Evolutionary conservation across 2,113 vertebrate genomes (phyloP), one percentile per base, ranked within the genome.

Genomic region (Perca fluviatilis): DNA sequence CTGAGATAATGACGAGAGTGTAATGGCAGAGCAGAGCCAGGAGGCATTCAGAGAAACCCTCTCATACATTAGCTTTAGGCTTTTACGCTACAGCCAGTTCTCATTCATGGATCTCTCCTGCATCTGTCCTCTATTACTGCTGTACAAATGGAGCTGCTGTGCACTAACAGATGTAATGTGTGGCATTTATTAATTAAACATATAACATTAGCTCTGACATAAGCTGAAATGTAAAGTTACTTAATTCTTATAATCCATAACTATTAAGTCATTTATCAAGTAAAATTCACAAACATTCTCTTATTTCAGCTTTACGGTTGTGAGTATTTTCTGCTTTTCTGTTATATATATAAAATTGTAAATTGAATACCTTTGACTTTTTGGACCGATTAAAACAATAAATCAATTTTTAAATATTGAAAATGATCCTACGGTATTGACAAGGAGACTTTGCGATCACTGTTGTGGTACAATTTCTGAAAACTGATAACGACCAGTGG

Each of bases 21-120:
- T 87, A 73, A 88, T 65, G 71, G 72, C 43, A 76, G 65, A 84
- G 65, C 16, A 51, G 76, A 83, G 77, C 50, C 23, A 23, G 53
- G 27, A 15, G 18, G 63, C 81, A 76, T 84, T 87, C 68, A 79
- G 76, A 83, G 88, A 75, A 88, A 56, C n/a, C 50, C 79, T 69
- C 71, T 56, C 53, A 15, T 21, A 61, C 54, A 62, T 77, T n/a
- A 65, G 40, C 63, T 33, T 33, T 33, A 33, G 73, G 62, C 56
- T 79, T 74, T 74, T 6, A 16, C 25, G 77, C 16, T 65, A 4
- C 76, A 74, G 36, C 12, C 5, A 27, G 40, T 10, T 80, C 25
- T 87, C 79, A 86, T 83, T 91, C 81, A 90, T 61, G n/a, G 63
- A 80, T 83, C 74, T 25, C 43, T 79, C 14, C 67, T 77, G 25